Percentiles rank a stretch among this genome's conserved stretches.
These are phyloP conservation scores for Albula glossodonta DNA, from an alignment of 2,113 vertebrate species.

Conservation along the genomic window DNA sequence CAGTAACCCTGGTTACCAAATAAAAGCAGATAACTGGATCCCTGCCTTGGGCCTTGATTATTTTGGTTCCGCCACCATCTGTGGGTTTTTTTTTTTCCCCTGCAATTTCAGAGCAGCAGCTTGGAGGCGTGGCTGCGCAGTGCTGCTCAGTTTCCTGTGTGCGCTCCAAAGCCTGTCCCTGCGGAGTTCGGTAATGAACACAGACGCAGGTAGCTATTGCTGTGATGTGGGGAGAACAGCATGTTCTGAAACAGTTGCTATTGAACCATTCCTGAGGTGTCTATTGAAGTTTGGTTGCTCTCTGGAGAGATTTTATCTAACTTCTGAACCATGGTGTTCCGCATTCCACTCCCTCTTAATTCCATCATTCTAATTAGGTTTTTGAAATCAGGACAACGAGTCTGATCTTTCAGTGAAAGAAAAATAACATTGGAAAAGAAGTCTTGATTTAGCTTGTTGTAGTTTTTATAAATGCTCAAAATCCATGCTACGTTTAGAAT, in stretches of 20 bases:
- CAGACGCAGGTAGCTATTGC: slow-evolving; percentile 4
- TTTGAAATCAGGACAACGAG: not conserved
- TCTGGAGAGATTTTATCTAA: not conserved
- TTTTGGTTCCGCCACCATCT: slow-evolving; percentile 15
- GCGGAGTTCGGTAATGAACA: not conserved
- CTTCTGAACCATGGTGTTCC: not conserved
- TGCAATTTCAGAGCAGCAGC: not conserved
- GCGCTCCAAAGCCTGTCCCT: not conserved
- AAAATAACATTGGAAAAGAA: no score
- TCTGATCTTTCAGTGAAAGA: no score
- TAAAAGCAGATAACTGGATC: slow-evolving; percentile 23
- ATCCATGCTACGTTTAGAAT: no score
- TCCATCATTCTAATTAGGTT: not conserved
- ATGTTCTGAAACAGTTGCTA: slow-evolving; percentile 17
- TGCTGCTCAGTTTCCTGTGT: not conserved
- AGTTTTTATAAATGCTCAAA: no score
- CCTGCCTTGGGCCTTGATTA: not conserved
- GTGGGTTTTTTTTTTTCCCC: not conserved
- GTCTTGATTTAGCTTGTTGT: no score
- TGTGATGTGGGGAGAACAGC: not conserved
- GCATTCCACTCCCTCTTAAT: not conserved
- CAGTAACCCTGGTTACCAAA: slow-evolving; percentile 14
- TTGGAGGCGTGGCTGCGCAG: not conserved
- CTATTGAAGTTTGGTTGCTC: slow-evolving; percentile 1
- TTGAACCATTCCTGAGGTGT: slow-evolving; percentile 23